phyloP scores from a whole-genome alignment of 2,888 invertebrate genomes.

The Myathropa florea region DNA sequence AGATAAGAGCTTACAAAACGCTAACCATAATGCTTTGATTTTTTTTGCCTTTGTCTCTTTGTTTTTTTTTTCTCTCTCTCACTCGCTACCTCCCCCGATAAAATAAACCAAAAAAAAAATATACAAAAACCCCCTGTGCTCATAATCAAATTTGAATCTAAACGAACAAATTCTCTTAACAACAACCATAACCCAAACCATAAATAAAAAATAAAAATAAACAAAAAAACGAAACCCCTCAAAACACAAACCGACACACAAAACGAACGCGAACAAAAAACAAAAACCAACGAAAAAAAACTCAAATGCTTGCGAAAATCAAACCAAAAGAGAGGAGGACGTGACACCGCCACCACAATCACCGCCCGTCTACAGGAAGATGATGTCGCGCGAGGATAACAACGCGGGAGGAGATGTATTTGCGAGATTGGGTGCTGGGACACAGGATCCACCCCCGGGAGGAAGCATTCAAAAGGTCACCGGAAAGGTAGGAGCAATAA shows the following conservation, averaged over 20 bases:
- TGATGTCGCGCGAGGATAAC: conserved; percentile 75
- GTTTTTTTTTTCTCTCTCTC: conserved; percentile 18
- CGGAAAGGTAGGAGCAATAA: conserved; percentile 73
- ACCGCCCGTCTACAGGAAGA: conserved; percentile 74
- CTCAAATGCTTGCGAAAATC: conserved; percentile 51
- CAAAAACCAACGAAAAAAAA: conserved; percentile 9
- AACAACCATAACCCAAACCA: conserved; percentile 45
- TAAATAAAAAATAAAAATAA: conserved; percentile 43
- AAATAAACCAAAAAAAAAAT: conserved; percentile 14
- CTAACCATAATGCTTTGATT: conserved; percentile 70
- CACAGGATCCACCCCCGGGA: conserved; percentile 75
- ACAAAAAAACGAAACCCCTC: conserved; percentile 9
- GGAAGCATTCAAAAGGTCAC: conserved; percentile 76
- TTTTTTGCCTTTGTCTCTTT: conserved; percentile 69
- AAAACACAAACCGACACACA: conserved; percentile 33
- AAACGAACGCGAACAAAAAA: conserved; percentile 4
- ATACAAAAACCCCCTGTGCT: conserved; percentile 12
- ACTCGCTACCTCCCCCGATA: neutral
- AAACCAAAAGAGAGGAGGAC: conserved; percentile 69
- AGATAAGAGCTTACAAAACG: conserved; percentile 55
- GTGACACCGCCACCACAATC: conserved; percentile 69
- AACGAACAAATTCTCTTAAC: conserved; percentile 47
- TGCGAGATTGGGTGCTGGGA: conserved; percentile 75
- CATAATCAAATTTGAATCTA: conserved; percentile 35
- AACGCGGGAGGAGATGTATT: conserved; percentile 74